Evolutionary conservation across 2,113 vertebrate genomes (phyloP), one percentile per base, ranked within the genome.

Genomic region (Sisor rabdophorus): DNA sequence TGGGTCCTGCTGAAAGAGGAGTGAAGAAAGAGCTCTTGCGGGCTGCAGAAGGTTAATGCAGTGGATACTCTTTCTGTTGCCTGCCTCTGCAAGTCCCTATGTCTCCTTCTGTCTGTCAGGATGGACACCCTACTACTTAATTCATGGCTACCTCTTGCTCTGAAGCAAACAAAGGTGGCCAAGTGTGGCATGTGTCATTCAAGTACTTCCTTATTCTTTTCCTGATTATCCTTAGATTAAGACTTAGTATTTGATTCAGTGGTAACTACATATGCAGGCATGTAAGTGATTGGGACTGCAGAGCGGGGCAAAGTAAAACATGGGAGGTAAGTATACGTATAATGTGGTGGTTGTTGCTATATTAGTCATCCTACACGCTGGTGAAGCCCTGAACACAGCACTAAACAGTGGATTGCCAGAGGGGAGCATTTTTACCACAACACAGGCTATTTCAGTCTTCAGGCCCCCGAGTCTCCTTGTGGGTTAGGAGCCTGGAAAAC

Each of bases 1-100:
- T 94, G 97, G 94, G 96, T 88, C 93, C 88, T 67, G 95, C 94
- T 98, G 95, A 98, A 98, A 99, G 96, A 98, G 94, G 93, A 96
- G 95, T 93, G 95, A 91, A 93, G 89, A 92, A 95, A 92, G 93
- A 82, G 91, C 93, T 93, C 89, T 93, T 90, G 90, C 88, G 93
- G 92, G 86, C 92, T 91, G 92, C 86, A 88, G 93, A 94, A 95
- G 93, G 91, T 97, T 94, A 98, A 96, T 94, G 95, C 93, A 94
- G 92, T 93, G 93, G 95, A 96, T 99, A 95, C 93, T 94, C 96
- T 98, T 98, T 94, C 96, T 92, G 90, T 89, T 84, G 76, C 73
- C 84, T 90, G 88, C 81, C 82, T 86, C 88, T 86, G 86, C 89
- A 50, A 65, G 65, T 61, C 85, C 81, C 84, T 78, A 72, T 77